These are phyloP conservation scores for Balanococcus diminutus DNA, from an alignment of 2,888 invertebrate genomes.

Conservation along the genomic window DNA sequence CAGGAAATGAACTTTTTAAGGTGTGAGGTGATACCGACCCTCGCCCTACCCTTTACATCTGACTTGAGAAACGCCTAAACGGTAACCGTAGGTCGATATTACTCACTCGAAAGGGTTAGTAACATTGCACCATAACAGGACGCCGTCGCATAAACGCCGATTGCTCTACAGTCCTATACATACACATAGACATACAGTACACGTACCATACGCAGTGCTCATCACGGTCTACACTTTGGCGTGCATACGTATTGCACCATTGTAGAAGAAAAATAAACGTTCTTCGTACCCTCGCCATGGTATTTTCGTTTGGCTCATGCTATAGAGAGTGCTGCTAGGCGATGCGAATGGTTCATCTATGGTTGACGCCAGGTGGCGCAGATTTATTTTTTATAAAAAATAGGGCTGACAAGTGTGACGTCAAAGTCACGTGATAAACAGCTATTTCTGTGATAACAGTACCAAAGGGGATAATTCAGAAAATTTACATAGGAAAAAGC, in stretches of 20 bases:
- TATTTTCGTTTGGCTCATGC: not conserved
- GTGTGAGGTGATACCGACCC: too few relatives aligned
- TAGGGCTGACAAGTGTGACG: too few relatives aligned
- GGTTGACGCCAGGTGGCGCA: constrained; percentile 31
- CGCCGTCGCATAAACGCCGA: constrained; percentile 29
- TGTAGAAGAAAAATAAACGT: not conserved
- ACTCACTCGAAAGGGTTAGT: not conserved
- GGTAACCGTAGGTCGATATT: not conserved
- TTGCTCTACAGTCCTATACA: not conserved
- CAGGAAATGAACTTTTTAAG: constrained; percentile 41
- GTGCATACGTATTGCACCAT: constrained; percentile 6
- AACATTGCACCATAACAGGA: constrained; percentile 22
- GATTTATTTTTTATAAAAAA: too few relatives aligned
- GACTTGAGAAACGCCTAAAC: not conserved
- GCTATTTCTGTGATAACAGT: too few relatives aligned
- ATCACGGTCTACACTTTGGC: not conserved
- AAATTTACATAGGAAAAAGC: too few relatives aligned
- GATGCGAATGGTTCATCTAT: not conserved
- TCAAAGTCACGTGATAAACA: too few relatives aligned
- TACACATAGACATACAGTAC: not conserved
- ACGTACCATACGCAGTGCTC: constrained; percentile 14
- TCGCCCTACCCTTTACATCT: too few relatives aligned
- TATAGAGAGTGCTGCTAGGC: constrained; percentile 32
- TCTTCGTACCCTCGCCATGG: not conserved
- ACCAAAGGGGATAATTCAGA: too few relatives aligned